Percentiles rank a stretch among this genome's conserved stretches.
Evolutionary conservation across 2,113 vertebrate species (phyloP).

Genomic region (Anarrhichthys ocellatus): DNA sequence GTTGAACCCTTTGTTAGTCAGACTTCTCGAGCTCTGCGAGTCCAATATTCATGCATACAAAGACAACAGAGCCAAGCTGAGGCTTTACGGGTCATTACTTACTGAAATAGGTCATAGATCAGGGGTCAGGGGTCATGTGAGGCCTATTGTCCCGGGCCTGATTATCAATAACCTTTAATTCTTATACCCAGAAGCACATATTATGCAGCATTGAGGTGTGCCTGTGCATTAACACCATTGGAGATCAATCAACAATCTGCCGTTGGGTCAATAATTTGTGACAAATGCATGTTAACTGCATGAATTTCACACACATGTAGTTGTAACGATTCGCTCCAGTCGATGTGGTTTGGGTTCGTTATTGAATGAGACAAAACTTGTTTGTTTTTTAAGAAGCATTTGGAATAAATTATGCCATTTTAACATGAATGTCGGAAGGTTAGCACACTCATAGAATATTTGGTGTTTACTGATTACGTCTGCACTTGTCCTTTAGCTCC

Average conservation of each 20-base stretch:
- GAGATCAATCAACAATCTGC: constrained; percentile 57
- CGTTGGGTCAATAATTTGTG: constrained; percentile 59
- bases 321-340: constrained; percentile 29
- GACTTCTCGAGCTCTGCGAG: background rate
- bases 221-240: constrained; percentile 28
- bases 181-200: constrained; percentile 16
- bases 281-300: constrained; percentile 51
- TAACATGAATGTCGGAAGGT: background rate
- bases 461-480: constrained; percentile 44
- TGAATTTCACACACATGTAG: constrained; percentile 26
- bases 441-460: constrained; percentile 25
- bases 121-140: constrained; percentile 55
- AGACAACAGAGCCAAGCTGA: background rate
- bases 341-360: constrained; percentile 9
- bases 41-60: background rate
- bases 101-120: constrained; percentile 38
- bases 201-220: constrained; percentile 32
- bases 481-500: background rate
- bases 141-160: constrained; percentile 45
- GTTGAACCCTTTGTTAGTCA: background rate
- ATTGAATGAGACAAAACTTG: background rate
- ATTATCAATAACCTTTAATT: constrained; percentile 64
- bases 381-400: background rate
- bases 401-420: constrained; percentile 16
- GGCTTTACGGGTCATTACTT: constrained; percentile 50